These are phyloP conservation scores for Rhincodon typus DNA, from an alignment of 2,797 vertebrate species.

Conservation along the genomic window DNA sequence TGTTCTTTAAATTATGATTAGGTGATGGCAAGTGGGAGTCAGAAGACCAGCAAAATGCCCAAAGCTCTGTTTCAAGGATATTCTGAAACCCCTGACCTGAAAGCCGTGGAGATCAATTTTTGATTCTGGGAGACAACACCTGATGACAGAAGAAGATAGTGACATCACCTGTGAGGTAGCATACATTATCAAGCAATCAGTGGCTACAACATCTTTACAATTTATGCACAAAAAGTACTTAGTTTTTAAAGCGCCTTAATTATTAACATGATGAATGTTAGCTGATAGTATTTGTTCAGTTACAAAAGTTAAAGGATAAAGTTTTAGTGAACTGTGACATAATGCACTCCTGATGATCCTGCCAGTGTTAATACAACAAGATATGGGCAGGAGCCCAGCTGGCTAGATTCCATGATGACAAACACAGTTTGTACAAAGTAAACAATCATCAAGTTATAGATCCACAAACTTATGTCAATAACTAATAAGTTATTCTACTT, in stretches of 20 bases:
- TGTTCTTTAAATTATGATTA: background rate
- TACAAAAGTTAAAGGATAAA: background rate
- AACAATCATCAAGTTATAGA: background rate
- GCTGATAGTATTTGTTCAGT: conserved; percentile 10
- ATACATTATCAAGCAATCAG: no score
- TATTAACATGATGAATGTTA: background rate
- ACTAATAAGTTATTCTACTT: no score
- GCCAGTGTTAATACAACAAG: background rate
- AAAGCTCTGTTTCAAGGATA: background rate
- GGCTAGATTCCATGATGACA: background rate
- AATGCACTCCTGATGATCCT: background rate
- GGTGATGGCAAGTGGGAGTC: background rate
- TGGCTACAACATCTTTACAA: no score
- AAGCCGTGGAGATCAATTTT: no score
- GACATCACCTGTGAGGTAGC: no score
- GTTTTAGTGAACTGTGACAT: background rate
- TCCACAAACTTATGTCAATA: no score
- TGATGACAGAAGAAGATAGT: no score
- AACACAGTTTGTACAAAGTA: background rate
- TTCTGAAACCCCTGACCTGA: background rate
- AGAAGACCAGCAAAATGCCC: background rate
- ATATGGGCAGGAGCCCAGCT: conserved; percentile 14
- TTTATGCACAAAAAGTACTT: background rate
- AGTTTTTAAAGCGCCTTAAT: background rate
- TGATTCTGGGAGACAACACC: no score